Evolutionary conservation across 1,140 invertebrate genomes (phyloP), one percentile per base, ranked within the genome.

Genomic region (Anthonomus grandis): DNA sequence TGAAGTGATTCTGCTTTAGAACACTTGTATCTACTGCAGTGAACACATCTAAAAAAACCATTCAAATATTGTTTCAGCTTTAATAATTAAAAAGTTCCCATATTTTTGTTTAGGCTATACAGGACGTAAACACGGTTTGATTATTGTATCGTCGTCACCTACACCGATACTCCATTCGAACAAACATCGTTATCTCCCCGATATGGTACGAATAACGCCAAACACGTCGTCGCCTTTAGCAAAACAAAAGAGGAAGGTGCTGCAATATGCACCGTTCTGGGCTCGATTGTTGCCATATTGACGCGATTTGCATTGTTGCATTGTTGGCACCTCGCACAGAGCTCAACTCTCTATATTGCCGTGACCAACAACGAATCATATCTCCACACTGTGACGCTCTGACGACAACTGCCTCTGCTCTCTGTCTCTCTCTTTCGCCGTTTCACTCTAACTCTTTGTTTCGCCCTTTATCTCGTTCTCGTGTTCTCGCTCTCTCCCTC

Each of bases 221-320:
- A 47, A 47, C 44, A 47, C 31, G 44, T 47, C 24, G 22, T 47
- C 44, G 44, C 44, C 44, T 47, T 22, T 27, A n/a, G 21, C 44
- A 47, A n/a, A n/a, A 47, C 44, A 47, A 47, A 47, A 25, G 22
- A 47, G 44, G 44, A 47, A 47, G 44, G 44, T 47, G 44, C 31
- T 47, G 44, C 44, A 47, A 47, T 25, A 27, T 47, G 44, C 44
- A 47, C 44, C 44, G 44, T 47, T 47, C 44, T 10, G 44, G 23
- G 25, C 23, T 27, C 31, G 25, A 25, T 47, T 47, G 44, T 18
- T 25, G 44, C 25, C 22, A 27, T 47, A 27, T 27, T 27, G 21
- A 46, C 44, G 44, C 24, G 41, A 53, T 53, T 53, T 42, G 50
- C 50, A 53, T 53, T 53, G 50, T 53, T 53, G 50, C 50, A 53